Evolutionary conservation across 2,797 vertebrate genomes (phyloP), one percentile per base, ranked within the genome.

Genomic region (Gymnopithys bicolor): DNA sequence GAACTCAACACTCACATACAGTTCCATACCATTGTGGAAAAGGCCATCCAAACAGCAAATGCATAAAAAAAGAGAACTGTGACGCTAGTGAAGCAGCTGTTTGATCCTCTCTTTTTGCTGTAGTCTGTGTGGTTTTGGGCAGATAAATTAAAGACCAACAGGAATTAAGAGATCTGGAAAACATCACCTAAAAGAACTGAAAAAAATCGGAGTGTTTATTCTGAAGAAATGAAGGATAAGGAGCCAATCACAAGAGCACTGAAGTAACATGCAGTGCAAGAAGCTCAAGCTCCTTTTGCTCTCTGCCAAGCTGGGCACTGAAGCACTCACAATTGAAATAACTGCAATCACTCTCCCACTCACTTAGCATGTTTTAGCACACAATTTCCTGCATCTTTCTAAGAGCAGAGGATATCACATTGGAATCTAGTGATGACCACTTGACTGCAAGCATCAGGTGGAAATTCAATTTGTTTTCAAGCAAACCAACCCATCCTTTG

Each of bases 151-250:
- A 90, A 92, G 39, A 90, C 32, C 32, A 95, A 79, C 5, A 69
- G 67, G 48, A 93, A 82, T 55, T 66, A 89, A 85, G 59, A 84
- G 84, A 76, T 66, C 86, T 92, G 86, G 86, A 93, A 93, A 94
- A 59, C 22, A 73, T 82, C 74, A 89, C 63, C 81, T 84, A 66
- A 25, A 66, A 79, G n/a, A 93, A 55, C 59, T 84, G 73, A 33
- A 84, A 93, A 84, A 84, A 66, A 3, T 5, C 9, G 1, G 25
- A 46, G 37, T 62, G 49, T 66, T 94, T 91, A 88, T 68, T 76
- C 55, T 45, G 69, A 82, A 93, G 70, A 89, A 39, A 45, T 39
- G 43, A 96, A 95, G 30, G 39, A 58, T 43, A 76, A 84, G 32
- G 53, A 89, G 56, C 8, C 74, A 90, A 67, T 22, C 33, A 79